A percentile compares a stretch with the other conserved stretches of the same genome.
Evolutionary conservation across 2,113 vertebrate genomes (phyloP).

Genomic region (Corythoichthys haematopterus): DNA sequence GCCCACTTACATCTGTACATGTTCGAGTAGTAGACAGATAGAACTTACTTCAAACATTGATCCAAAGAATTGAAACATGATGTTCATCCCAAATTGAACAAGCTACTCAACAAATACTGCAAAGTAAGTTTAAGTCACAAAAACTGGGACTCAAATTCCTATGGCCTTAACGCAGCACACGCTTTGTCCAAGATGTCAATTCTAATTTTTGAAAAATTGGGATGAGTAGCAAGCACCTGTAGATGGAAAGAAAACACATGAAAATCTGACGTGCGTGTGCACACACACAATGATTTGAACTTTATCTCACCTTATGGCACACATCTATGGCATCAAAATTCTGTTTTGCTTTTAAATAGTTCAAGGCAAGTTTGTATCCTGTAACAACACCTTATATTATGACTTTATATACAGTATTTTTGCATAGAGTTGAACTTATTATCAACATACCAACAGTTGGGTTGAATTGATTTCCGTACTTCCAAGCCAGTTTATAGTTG

Average conservation of each 20-base stretch:
- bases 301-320: constrained; percentile 86
- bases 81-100: too few species aligned
- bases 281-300: constrained; percentile 1
- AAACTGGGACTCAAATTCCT: constrained; percentile 10
- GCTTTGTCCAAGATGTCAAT: constrained; percentile 97
- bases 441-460: constrained; percentile 80
- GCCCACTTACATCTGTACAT: neutral
- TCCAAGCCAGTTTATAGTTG: constrained; percentile 97
- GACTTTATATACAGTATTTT: neutral
- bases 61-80: too few species aligned
- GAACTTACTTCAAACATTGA: neutral
- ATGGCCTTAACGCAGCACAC: constrained; percentile 79
- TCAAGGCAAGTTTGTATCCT: constrained; percentile 98
- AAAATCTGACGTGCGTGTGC: neutral
- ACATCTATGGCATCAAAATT: constrained; percentile 89
- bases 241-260: constrained; percentile 11
- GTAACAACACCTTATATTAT: constrained; percentile 30
- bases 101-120: neutral
- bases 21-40: neutral
- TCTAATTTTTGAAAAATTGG: constrained; percentile 90
- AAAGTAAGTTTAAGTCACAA: neutral
- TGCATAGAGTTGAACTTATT: constrained; percentile 8
- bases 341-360: constrained; percentile 94
- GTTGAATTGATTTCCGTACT: constrained; percentile 84
- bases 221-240: constrained; percentile 87